Evolutionary conservation across 2,888 invertebrate genomes (phyloP).

Genomic region (Adineta ricciae): DNA sequence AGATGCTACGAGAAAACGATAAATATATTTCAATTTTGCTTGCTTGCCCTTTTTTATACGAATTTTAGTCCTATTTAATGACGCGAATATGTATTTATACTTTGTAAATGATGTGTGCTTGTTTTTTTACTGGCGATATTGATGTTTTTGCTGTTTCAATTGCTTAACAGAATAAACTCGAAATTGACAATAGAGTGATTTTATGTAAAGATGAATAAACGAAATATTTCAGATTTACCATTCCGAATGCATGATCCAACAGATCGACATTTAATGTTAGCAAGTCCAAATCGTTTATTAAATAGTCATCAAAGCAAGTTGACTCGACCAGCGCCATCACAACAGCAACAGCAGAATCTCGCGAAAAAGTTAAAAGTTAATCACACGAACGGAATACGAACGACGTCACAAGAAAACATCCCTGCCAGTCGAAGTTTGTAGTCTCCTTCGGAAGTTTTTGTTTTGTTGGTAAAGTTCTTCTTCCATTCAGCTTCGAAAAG

Average conservation of each 20-base stretch:
- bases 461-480: no score
- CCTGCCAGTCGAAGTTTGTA: neutral
- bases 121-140: neutral
- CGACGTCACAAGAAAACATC: neutral
- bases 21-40: neutral
- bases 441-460: no score
- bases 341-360: neutral
- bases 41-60: neutral
- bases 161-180: neutral
- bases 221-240: neutral
- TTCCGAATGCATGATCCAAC: neutral
- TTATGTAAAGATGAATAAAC: no score
- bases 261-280: neutral
- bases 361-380: neutral
- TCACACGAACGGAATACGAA: constrained; percentile 3
- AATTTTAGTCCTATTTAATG: neutral
- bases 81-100: neutral
- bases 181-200: neutral
- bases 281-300: constrained; percentile 17
- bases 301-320: neutral
- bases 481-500: neutral
- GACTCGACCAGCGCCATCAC: neutral
- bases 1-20: neutral
- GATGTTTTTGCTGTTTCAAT: neutral
- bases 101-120: neutral